These are phyloP conservation scores for Moxostoma hubbsi DNA, from an alignment of 2,797 vertebrate genomes.

Conservation along the genomic window DNA sequence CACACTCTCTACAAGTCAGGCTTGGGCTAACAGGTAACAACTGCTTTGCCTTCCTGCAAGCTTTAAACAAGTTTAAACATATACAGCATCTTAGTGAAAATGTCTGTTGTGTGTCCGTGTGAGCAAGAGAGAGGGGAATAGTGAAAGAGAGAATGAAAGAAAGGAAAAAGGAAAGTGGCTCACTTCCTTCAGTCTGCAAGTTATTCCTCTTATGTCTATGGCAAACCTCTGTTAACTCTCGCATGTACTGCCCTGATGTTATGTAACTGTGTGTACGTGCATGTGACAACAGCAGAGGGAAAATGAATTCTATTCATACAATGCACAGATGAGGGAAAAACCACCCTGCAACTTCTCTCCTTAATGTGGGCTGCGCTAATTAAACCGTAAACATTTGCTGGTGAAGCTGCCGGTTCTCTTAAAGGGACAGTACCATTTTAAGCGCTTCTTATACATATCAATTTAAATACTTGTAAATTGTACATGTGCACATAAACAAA, in stretches of 20 bases:
- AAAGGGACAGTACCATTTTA: too few relatives aligned
- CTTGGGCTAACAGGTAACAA: conserved; percentile 26
- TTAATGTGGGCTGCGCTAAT: too few relatives aligned
- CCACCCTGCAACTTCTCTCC: background rate
- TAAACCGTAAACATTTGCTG: too few relatives aligned
- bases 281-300: background rate
- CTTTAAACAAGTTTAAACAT: conserved; percentile 44
- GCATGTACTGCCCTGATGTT: background rate
- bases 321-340: background rate
- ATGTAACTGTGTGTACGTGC: conserved; percentile 8
- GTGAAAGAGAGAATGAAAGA: background rate
- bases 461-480: background rate
- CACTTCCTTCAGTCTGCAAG: conserved; percentile 33
- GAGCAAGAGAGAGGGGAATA: background rate
- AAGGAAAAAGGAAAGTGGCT: conserved; percentile 6
- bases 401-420: too few relatives aligned
- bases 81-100: conserved; percentile 11
- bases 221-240: background rate
- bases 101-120: background rate
- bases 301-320: background rate
- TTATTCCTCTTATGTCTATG: conserved; percentile 20
- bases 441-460: too few relatives aligned
- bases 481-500: conserved; percentile 2
- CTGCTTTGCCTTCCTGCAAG: conserved; percentile 3
- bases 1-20: background rate